A percentile compares a stretch with the other conserved stretches of the same genome.
phyloP scores from a whole-genome alignment of 2,888 invertebrate genomes.

The Xylocampa areola region DNA sequence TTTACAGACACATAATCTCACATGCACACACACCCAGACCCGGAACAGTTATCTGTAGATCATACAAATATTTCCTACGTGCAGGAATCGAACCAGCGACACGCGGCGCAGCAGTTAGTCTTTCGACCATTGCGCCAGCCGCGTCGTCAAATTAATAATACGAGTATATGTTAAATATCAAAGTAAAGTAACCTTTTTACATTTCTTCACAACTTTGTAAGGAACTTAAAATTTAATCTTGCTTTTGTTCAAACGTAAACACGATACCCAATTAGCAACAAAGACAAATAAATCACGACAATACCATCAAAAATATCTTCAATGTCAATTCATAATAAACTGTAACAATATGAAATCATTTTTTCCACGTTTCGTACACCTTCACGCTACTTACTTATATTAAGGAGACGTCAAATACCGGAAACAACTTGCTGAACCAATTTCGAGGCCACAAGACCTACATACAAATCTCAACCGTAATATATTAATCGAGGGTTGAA shows the following conservation, averaged over 20 bases:
- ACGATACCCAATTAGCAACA: constrained; percentile 4
- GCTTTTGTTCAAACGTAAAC: constrained; percentile 8
- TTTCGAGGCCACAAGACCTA: constrained; percentile 33
- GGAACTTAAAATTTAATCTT: too few species aligned
- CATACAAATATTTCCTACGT: too few species aligned
- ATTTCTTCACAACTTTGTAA: too few species aligned
- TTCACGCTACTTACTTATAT: constrained; percentile 53
- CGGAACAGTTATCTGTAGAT: too few species aligned
- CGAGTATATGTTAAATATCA: too few species aligned
- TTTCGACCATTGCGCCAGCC: too few species aligned
- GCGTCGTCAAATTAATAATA: too few species aligned
- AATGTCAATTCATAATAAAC: constrained; percentile 24
- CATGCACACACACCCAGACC: too few species aligned
- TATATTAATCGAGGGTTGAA: constrained; percentile 25
- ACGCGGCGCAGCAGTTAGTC: too few species aligned
- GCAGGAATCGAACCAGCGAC: too few species aligned
- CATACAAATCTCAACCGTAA: constrained; percentile 36
- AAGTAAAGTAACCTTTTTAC: too few species aligned
- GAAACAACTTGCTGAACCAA: constrained; percentile 64
- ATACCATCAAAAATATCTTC: constrained; percentile 16
- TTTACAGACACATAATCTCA: too few species aligned
- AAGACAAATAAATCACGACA: constrained; percentile 6
- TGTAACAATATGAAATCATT: constrained; percentile 39
- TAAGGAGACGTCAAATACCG: constrained; percentile 65
- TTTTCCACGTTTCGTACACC: constrained; percentile 28